Percentiles rank a stretch among this genome's conserved stretches.
These are phyloP conservation scores for Listronotus bonariensis DNA, from an alignment of 1,140 invertebrate genomes.

Conservation along the genomic window DNA sequence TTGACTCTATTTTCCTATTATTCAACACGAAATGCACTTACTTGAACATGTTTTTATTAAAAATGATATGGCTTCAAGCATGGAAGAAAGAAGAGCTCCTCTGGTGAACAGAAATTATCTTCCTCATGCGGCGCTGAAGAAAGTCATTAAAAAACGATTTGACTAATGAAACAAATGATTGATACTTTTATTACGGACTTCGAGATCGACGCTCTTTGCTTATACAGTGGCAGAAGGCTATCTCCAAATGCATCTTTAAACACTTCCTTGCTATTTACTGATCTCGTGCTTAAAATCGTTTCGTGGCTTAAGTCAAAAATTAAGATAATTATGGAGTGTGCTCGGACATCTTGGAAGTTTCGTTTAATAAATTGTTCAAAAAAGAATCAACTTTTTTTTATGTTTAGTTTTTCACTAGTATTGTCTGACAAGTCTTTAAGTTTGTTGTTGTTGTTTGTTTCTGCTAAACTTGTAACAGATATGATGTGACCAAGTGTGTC, in stretches of 20 bases:
- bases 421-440: too few relatives aligned
- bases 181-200: slow-evolving; percentile 49
- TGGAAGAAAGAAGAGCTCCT: slow-evolving; percentile 27
- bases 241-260: slow-evolving; percentile 30
- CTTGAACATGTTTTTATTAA: slow-evolving; percentile 9
- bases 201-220: slow-evolving; percentile 30
- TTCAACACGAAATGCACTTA: too few relatives aligned
- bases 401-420: too few relatives aligned
- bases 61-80: slow-evolving; percentile 26
- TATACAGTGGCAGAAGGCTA: slow-evolving; percentile 35
- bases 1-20: too few relatives aligned
- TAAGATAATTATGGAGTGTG: slow-evolving; percentile 14
- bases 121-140: slow-evolving; percentile 40
- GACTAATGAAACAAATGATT: slow-evolving; percentile 54
- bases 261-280: slow-evolving; percentile 27
- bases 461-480: too few relatives aligned
- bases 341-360: slow-evolving; percentile 6
- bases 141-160: slow-evolving; percentile 54
- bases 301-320: slow-evolving; percentile 9
- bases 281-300: slow-evolving; percentile 26
- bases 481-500: too few relatives aligned
- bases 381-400: slow-evolving; percentile 4
- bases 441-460: too few relatives aligned
- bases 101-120: slow-evolving; percentile 36
- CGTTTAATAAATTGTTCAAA: slow-evolving; percentile 10